Conservation (phyloP, 2,888 invertebrate species). For the Tipula unca region DNA sequence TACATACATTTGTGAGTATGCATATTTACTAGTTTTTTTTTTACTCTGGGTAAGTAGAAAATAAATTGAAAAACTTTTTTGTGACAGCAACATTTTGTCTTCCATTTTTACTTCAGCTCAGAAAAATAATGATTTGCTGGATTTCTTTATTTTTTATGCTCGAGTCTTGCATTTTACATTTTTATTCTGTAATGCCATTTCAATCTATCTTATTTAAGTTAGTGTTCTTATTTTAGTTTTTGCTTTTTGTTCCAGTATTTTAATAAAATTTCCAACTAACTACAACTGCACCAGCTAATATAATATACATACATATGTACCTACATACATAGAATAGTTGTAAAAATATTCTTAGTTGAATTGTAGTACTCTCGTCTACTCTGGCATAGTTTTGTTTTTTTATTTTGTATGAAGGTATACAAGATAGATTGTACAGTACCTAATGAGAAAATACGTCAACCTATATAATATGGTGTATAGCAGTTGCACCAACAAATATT, state of each 20-base stretch:
- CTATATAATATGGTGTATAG: too few relatives aligned
- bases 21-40: neutral
- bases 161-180: neutral
- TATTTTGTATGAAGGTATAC: too few relatives aligned
- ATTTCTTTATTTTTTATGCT: neutral
- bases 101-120: neutral
- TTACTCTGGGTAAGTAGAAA: neutral
- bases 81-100: neutral
- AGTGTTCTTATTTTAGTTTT: neutral
- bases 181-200: neutral
- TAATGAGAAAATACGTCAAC: too few relatives aligned
- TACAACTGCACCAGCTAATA: too few relatives aligned
- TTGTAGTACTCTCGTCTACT: too few relatives aligned
- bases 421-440: too few relatives aligned
- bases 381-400: too few relatives aligned
- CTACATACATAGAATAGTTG: too few relatives aligned
- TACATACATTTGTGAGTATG: neutral
- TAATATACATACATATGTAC: too few relatives aligned
- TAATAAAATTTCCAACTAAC: neutral
- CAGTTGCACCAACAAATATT: too few relatives aligned
- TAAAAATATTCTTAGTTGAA: too few relatives aligned
- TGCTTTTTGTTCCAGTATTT: neutral
- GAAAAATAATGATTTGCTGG: neutral
- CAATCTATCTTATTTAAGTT: neutral
- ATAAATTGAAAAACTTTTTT: neutral